Conservation (phyloP, 2,888 invertebrate genomes). For the Ernsta delagoae region DNA sequence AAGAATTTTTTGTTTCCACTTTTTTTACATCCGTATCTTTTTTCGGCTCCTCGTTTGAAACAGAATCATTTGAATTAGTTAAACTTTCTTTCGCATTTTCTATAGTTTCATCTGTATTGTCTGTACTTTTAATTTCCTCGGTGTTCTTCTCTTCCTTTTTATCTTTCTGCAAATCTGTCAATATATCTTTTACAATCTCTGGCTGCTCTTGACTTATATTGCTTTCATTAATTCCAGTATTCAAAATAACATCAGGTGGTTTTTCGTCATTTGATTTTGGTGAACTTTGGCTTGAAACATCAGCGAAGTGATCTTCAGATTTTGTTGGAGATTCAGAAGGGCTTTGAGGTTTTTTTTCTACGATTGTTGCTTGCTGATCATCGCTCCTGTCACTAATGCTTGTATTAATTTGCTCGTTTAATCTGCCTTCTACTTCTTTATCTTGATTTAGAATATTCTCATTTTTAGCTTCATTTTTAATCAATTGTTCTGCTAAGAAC, state of each 20-base stretch:
- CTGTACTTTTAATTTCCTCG: background rate
- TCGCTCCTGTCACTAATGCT: background rate
- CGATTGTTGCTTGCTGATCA: constrained; percentile 37
- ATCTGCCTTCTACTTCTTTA: constrained; percentile 49
- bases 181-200: constrained; percentile 27
- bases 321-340: constrained; percentile 61
- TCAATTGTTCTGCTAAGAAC: constrained; percentile 62
- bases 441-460: constrained; percentile 69
- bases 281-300: constrained; percentile 69
- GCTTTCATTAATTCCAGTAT: constrained; percentile 27
- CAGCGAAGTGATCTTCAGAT: constrained; percentile 72
- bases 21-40: constrained; percentile 55
- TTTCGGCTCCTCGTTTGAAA: constrained; percentile 43
- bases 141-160: constrained; percentile 11
- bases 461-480: constrained; percentile 62
- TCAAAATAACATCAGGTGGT: constrained; percentile 37
- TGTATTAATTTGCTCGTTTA: constrained; percentile 5
- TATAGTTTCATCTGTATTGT: constrained; percentile 15
- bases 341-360: constrained; percentile 43
- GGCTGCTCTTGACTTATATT: constrained; percentile 22
- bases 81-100: constrained; percentile 30
- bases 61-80: constrained; percentile 1
- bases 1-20: constrained; percentile 47
- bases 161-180: constrained; percentile 25
- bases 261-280: constrained; percentile 50